phyloP scores from a whole-genome alignment of 2,888 invertebrate species.

The Drosophila demipolita region DNA sequence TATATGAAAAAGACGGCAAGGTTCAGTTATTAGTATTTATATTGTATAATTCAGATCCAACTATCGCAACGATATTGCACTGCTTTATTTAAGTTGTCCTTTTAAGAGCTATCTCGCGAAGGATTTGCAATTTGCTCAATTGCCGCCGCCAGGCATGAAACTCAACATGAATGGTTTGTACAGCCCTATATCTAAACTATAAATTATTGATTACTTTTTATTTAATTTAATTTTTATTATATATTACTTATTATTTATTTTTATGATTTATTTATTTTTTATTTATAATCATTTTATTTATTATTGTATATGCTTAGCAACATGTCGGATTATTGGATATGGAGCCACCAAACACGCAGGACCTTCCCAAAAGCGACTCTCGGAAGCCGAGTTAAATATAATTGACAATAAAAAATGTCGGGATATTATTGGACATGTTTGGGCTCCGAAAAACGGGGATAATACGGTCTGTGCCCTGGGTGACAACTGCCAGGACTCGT shows the following conservation, averaged over 20 bases:
- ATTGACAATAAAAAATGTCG: constrained; percentile 76
- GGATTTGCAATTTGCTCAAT: constrained; percentile 57
- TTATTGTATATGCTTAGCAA: constrained; percentile 34
- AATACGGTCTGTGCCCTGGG: constrained; percentile 83
- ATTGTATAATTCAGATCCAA: constrained; percentile 60
- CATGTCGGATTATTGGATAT: constrained; percentile 83
- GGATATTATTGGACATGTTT: constrained; percentile 78
- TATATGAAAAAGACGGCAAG: neutral
- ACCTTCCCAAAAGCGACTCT: constrained; percentile 72
- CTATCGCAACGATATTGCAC: constrained; percentile 83
- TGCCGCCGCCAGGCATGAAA: constrained; percentile 73
- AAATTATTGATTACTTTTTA: neutral
- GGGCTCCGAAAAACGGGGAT: constrained; percentile 83
- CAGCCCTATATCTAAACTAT: neutral
- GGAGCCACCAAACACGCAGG: constrained; percentile 82
- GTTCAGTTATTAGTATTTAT: neutral
- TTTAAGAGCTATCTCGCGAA: constrained; percentile 34
- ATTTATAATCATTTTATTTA: neutral
- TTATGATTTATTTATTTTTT: neutral
- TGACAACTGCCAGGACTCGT: constrained; percentile 78
- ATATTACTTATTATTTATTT: neutral
- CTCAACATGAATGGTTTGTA: constrained; percentile 71
- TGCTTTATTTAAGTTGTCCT: constrained; percentile 65
- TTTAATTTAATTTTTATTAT: neutral
- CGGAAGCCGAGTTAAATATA: constrained; percentile 77